These are phyloP conservation scores for Gymnarchus niloticus DNA, from an alignment of 2,113 vertebrate species.

Conservation along the genomic window DNA sequence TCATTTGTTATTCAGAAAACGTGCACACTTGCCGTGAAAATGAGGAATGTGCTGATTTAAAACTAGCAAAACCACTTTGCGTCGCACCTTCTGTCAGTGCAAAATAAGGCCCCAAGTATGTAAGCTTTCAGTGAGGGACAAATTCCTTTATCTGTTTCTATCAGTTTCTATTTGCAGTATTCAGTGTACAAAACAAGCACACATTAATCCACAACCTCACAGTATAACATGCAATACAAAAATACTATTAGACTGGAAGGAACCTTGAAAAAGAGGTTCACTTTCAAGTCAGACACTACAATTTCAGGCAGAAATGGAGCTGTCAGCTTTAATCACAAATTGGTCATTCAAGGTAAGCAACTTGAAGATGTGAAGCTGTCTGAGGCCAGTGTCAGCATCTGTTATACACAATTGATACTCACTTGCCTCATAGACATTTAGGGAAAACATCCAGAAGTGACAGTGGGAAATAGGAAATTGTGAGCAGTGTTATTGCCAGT, in stretches of 20 bases:
- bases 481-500: background rate
- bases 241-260: background rate
- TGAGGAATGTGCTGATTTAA: too few relatives aligned
- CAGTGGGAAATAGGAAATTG: background rate
- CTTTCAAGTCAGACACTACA: background rate
- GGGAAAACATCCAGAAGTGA: background rate
- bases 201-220: background rate
- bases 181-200: background rate
- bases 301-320: background rate
- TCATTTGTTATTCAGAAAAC: too few relatives aligned
- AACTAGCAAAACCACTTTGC: too few relatives aligned
- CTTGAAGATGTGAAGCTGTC: background rate
- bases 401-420: background rate
- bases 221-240: background rate
- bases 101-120: too few relatives aligned
- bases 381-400: background rate
- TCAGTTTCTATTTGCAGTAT: background rate
- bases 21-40: too few relatives aligned
- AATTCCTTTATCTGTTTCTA: background rate
- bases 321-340: background rate
- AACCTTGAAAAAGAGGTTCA: background rate
- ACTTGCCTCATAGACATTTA: background rate
- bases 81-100: too few relatives aligned
- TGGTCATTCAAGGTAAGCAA: slow-evolving; percentile 3
- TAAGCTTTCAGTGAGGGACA: background rate